Evolutionary conservation across 2,888 invertebrate genomes (phyloP).

Genomic region (Electrophaes corylata): DNA sequence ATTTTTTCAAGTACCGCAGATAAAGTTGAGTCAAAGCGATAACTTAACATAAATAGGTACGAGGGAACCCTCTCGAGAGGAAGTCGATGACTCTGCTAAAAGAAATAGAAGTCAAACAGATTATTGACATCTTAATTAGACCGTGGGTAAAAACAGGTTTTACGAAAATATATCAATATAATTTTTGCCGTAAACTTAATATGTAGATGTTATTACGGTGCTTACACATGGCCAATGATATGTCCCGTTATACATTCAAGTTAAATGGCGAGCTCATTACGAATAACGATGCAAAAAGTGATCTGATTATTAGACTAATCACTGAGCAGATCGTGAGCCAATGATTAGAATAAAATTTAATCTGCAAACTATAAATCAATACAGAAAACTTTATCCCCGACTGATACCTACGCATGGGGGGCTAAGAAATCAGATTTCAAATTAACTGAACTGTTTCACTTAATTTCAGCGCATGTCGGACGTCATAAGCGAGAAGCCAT

Average conservation of each 20-base stretch:
- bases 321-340: not conserved
- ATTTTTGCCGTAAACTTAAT: conserved; percentile 11
- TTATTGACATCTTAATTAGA: conserved; percentile 20
- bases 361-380: not conserved
- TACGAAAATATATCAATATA: conserved; percentile 31
- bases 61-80: not conserved
- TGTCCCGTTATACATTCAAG: conserved; percentile 49
- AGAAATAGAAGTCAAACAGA: conserved; percentile 8
- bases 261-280: conserved; percentile 27
- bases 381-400: not conserved
- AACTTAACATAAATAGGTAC: not conserved
- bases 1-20: conserved; percentile 39
- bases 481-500: conserved; percentile 59
- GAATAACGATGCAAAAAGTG: conserved; percentile 20
- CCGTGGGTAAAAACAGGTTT: conserved; percentile 28
- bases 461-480: conserved; percentile 60
- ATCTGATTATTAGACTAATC: not conserved
- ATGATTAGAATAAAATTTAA: not conserved
- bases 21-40: conserved; percentile 17
- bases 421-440: not conserved
- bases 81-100: conserved; percentile 4
- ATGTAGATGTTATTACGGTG: conserved; percentile 50
- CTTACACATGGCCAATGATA: conserved; percentile 43
- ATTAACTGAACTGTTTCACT: not conserved
- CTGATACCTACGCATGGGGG: not conserved